Evolutionary conservation across 92 coral and sea anemone species (phyloP), one percentile per base, ranked within the genome.

Genomic region (Galaxea fascicularis): DNA sequence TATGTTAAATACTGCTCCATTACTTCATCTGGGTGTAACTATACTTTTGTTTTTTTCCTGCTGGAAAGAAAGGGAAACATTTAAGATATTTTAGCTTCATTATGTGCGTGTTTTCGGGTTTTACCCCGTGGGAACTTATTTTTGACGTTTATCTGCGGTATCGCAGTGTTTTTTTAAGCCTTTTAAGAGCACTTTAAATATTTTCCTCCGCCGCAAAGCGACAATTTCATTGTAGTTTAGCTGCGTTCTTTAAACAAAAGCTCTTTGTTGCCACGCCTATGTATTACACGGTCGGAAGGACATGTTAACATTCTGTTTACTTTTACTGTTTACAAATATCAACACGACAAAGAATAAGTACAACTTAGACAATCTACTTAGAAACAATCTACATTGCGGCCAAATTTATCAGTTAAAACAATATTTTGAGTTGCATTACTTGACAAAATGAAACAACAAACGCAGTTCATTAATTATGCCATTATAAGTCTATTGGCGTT

Each of bases 121-220:
- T 63, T 82, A 52, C 68, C 67, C 44, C 58, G 46, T 63, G 60
- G 78, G 70, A 81, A 17, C 44, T 20, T 10, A 10, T 28, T 52
- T 18, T 27, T 10, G 8, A 41, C 39, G 67, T 45, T 49, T 45
- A 10, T 15, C 47, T 15, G 78, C 78, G 78, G 71, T 20, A 29
- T 35, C 21, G n/a, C 57, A 24, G 21, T 56, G 8, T 15, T 10
- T 74, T 56, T 67, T n/a, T 22, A 56, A 57, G 78, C 53, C 8
- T 24, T 0, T 29, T 49, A 80, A 81, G 60, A 44, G 54, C 69
- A 16, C 47, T 49, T 72, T 58, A 71, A 81, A 71, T 82, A 54
- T 45, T 45, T 82, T 25, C 20, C 47, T 68, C 26, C 24, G 86
- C 86, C 77, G 86, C 70, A 82, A 81, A 71, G 77, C 58, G 62